Conservation (phyloP, 2,888 invertebrate genomes). For the Xestia sexstrigata region DNA sequence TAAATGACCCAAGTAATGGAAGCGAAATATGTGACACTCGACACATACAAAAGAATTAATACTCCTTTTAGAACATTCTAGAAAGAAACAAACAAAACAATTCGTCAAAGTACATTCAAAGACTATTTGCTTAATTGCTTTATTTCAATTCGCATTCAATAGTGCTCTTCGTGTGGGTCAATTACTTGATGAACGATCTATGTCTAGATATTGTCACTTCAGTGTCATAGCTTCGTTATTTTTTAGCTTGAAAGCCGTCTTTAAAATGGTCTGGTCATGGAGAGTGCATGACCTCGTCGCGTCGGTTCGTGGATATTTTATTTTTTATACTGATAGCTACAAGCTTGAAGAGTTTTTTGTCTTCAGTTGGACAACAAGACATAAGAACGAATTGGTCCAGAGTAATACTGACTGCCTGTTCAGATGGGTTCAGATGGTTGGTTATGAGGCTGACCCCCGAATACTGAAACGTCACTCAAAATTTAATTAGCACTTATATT, state of each 20-base stretch:
- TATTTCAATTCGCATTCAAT: conserved; percentile 64
- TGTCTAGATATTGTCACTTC: conserved; percentile 58
- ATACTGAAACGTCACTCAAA: too few relatives aligned
- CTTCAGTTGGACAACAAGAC: too few relatives aligned
- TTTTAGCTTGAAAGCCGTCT: conserved; percentile 32
- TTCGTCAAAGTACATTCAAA: conserved; percentile 43
- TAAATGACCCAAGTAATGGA: conserved; percentile 22
- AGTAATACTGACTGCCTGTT: not conserved
- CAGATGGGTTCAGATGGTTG: too few relatives aligned
- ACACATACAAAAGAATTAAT: conserved; percentile 1
- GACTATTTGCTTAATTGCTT: conserved; percentile 64
- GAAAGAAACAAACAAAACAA: conserved; percentile 34
- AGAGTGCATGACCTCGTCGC: conserved; percentile 15
- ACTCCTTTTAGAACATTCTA: conserved; percentile 32
- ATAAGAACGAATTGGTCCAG: not conserved
- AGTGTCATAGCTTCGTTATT: conserved; percentile 53
- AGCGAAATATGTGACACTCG: conserved; percentile 1
- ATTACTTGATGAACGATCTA: conserved; percentile 61
- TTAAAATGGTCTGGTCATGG: conserved; percentile 45
- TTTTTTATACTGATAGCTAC: not conserved
- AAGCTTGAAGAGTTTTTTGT: not conserved
- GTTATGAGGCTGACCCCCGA: too few relatives aligned
- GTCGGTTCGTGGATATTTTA: not conserved
- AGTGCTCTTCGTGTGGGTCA: conserved; percentile 46
- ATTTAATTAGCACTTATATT: too few relatives aligned